Base-by-base conservation (phyloP, 2,888 invertebrate species). In the Polydrusus pterygomalis region DNA sequence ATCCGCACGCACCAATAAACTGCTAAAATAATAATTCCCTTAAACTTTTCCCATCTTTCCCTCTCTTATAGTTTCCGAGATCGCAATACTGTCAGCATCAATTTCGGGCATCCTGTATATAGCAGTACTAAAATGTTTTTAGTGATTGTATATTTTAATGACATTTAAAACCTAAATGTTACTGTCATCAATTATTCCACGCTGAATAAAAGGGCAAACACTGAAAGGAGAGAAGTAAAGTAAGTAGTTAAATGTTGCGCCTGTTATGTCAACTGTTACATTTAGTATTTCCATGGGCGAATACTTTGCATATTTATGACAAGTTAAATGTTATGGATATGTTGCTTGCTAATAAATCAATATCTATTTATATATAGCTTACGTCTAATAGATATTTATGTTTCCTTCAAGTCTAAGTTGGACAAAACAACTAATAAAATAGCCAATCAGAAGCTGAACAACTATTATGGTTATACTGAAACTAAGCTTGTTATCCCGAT, bases 231-330 rank as follows among this genome's bases (percentile, higher is more conserved):
- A 45, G 17, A 65, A 65, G 11, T 51, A 68, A 68, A 65, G 11
- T 51, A 68, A 68, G 40, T 40, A 68, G 68, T 68, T 20, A 20
- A 68, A 68, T 34, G 56, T 15, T 56, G 34, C 34, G 56, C 56
- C 40, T 43, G 68, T 56, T 40, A 54, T 56, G 68, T 68, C 68
- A 68, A 54, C 68, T 68, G 68, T 56, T 54, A 56, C 51, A 56
- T 68, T 68, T 68, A 68, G 56, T 68, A 68, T 68, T 68, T 25
- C 68, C 56, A 68, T 54, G 25, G 68, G 68, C 54, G 40, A 68
- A 54, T 56, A 20, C 54, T 40, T 56, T 43, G 68, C 56, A 68
- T 68, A 68, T 68, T 68, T 68, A 68, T 68, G 18, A 40, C 68
- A 68, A 43, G 40, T 68, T 56, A 56, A 68, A 68, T 68, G 68